A percentile compares a stretch with the other conserved stretches of the same genome.
These are phyloP conservation scores for Loxodonta africana DNA, from an alignment of 2,113 vertebrate species.

Conservation along the genomic window DNA sequence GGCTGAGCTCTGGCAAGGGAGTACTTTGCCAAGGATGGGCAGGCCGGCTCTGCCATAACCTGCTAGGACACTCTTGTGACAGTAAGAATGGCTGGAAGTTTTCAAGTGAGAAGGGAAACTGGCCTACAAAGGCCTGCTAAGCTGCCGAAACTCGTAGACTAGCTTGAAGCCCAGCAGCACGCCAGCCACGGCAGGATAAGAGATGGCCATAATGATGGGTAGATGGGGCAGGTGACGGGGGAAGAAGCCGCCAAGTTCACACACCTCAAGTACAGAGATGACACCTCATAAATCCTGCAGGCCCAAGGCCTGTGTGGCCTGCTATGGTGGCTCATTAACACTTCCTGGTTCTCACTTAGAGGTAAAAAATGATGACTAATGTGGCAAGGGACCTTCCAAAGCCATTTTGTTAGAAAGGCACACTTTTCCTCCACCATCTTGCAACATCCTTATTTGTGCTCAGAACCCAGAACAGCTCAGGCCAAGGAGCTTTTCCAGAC, in stretches of 20 bases:
- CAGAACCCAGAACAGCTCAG: not conserved
- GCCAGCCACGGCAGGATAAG: not conserved
- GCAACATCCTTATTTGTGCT: not conserved
- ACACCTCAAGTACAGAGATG: not conserved
- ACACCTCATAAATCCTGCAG: not conserved
- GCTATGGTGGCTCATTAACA: not conserved
- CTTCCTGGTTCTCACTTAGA: not conserved
- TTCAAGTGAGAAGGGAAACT: conserved; percentile 7
- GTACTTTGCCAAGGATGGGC: not conserved
- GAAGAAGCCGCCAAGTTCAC: not conserved
- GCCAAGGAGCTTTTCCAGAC: not conserved
- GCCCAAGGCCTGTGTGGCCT: not conserved
- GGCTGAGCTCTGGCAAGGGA: not conserved
- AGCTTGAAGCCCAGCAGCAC: not conserved
- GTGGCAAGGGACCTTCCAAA: conserved; percentile 45
- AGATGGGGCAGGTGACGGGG: not conserved
- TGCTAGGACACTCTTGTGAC: not conserved
- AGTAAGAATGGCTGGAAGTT: not conserved
- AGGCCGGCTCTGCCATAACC: not conserved
- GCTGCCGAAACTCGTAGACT: not conserved
- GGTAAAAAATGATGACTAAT: conserved; percentile 37
- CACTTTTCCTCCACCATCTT: not conserved
- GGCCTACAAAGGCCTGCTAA: not conserved
- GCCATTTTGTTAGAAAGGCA: not conserved
- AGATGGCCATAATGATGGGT: not conserved